Percentiles rank a stretch among this genome's conserved stretches.
These are phyloP conservation scores for Rousettus leschenaultii DNA, from an alignment of 2,113 vertebrate genomes.

Conservation along the genomic window DNA sequence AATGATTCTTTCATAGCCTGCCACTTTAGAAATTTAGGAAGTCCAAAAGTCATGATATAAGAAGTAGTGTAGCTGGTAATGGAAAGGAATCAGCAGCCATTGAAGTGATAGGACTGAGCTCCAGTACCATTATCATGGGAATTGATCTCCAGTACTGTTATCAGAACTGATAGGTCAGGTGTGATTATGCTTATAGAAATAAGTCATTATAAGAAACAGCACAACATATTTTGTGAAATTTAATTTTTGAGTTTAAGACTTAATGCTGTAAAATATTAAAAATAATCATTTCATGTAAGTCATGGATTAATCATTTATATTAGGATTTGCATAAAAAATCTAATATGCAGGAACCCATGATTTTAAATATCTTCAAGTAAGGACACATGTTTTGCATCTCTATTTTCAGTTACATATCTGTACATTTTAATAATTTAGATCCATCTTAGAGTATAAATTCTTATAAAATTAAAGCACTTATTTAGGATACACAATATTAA, in stretches of 20 bases:
- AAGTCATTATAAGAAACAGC: neutral
- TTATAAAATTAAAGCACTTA: neutral
- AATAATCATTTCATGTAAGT: neutral
- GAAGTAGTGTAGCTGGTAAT: neutral
- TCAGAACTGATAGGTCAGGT: neutral
- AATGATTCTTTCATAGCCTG: slow-evolving; percentile 49
- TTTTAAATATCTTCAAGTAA: neutral
- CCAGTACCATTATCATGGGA: neutral
- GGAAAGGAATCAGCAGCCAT: neutral
- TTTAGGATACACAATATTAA: neutral
- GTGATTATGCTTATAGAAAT: neutral
- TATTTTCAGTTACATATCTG: neutral
- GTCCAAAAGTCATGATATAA: slow-evolving; percentile 34
- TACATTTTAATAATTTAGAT: neutral
- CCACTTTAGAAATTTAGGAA: slow-evolving; percentile 60
- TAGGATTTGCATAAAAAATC: neutral
- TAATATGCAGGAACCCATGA: neutral
- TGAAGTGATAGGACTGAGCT: neutral
- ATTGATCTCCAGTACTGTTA: neutral
- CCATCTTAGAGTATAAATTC: neutral
- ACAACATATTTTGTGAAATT: neutral
- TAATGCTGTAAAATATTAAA: neutral
- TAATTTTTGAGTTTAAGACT: neutral
- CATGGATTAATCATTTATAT: neutral
- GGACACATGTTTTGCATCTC: neutral